phyloP scores from a whole-genome alignment of 2,888 invertebrate genomes.

The Pristionchus exspectatus region DNA sequence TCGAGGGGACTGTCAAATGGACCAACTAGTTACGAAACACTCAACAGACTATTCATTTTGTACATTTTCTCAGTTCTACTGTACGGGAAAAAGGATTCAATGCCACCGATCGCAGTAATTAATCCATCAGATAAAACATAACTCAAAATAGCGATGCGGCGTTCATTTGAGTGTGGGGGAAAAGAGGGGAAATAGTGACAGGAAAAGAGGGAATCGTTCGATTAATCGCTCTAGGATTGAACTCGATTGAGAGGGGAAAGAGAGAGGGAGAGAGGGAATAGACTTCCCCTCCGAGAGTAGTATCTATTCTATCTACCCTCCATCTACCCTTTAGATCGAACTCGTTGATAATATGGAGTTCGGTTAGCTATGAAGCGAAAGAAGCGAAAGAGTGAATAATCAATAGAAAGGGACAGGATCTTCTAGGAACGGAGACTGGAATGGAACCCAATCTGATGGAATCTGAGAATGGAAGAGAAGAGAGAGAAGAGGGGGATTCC shows the following conservation, averaged over 20 bases:
- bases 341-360: neutral
- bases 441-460: neutral
- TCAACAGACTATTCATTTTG: no score
- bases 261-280: neutral
- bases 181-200: neutral
- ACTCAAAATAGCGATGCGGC: neutral
- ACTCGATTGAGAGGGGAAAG: neutral
- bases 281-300: neutral
- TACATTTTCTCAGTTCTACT: no score
- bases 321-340: constrained; percentile 1
- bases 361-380: neutral
- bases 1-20: neutral
- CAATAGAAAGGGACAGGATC: neutral
- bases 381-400: neutral
- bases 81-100: no score
- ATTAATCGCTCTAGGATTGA: neutral
- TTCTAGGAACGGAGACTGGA: neutral
- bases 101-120: no score
- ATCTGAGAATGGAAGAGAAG: neutral
- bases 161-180: neutral
- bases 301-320: constrained; percentile 1
- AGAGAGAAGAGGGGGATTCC: neutral
- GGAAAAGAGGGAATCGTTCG: constrained; percentile 21
- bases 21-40: no score
- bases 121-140: neutral